phyloP scores from a whole-genome alignment of 2,797 vertebrate species.

The Hyperoplus lanceolatus region DNA sequence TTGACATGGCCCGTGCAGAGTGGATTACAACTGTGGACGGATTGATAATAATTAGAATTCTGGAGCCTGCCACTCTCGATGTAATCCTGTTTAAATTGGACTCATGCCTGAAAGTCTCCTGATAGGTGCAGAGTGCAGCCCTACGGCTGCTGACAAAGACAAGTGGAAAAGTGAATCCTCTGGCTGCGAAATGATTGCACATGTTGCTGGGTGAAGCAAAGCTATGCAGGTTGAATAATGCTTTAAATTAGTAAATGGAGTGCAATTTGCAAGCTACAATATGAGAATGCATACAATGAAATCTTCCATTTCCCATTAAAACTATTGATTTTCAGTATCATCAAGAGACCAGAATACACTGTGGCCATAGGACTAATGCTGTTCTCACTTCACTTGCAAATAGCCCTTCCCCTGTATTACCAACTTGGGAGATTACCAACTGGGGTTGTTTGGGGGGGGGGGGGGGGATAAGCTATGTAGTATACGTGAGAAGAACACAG shows the following conservation, averaged over 20 bases:
- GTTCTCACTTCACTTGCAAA: conserved; percentile 6
- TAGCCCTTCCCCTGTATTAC: not conserved
- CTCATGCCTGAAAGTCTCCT: conserved; percentile 25
- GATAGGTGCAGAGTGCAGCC: conserved; percentile 15
- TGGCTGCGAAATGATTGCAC: conserved; percentile 2
- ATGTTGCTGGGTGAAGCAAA: conserved; percentile 11
- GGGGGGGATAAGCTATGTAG: conserved; percentile 20
- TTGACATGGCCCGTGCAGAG: conserved; percentile 32
- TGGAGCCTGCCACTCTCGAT: conserved; percentile 34
- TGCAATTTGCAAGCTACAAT: conserved; percentile 23
- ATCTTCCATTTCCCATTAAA: conserved; percentile 11
- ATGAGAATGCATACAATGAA: conserved; percentile 17
- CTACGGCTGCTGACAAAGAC: conserved; percentile 36
- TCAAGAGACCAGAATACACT: not conserved
- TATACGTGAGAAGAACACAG: conserved; percentile 7
- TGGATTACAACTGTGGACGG: conserved; percentile 42
- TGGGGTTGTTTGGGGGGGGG: not conserved
- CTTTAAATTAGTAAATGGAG: conserved; percentile 12
- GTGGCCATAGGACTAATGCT: not conserved
- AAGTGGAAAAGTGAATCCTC: conserved; percentile 19
- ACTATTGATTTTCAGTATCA: conserved; percentile 5
- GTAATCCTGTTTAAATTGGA: conserved; percentile 63
- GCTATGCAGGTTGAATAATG: conserved; percentile 19
- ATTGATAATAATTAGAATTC: conserved; percentile 55
- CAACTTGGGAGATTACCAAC: not conserved